phyloP scores from a whole-genome alignment of 1,140 invertebrate genomes.

The Lordiphosa collinella region DNA sequence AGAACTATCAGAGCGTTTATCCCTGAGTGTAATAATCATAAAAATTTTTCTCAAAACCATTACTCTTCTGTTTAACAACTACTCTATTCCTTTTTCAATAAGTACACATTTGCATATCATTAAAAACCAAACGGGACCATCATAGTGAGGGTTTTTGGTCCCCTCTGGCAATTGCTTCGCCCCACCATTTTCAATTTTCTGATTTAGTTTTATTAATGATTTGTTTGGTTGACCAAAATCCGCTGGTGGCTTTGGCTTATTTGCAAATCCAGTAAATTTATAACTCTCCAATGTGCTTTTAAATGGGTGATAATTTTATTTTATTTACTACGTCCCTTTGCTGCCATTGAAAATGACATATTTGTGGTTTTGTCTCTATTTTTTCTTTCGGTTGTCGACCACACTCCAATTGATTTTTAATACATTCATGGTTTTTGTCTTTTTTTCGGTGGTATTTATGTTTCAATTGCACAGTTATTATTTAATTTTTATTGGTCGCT shows the following conservation, averaged over 20 bases:
- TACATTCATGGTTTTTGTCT: conserved; percentile 16
- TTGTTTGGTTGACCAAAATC: conserved; percentile 50
- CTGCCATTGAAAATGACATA: conserved; percentile 32
- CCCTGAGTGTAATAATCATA: no score
- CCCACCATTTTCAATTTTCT: conserved; percentile 19
- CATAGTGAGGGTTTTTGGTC: neutral
- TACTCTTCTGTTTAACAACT: no score
- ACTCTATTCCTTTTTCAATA: neutral
- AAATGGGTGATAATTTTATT: conserved; percentile 58
- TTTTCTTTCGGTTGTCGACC: conserved; percentile 32
- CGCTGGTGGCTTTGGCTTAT: conserved; percentile 27
- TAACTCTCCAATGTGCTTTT: conserved; percentile 50
- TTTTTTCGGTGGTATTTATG: conserved; percentile 7
- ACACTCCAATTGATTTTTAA: conserved; percentile 67
- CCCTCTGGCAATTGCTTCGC: neutral
- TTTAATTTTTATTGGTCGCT: conserved; percentile 24
- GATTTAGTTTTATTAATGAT: conserved; percentile 48
- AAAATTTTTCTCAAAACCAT: no score
- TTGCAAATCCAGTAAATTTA: conserved; percentile 30
- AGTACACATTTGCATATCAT: conserved; percentile 15
- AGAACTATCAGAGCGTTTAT: no score
- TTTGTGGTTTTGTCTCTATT: conserved; percentile 42
- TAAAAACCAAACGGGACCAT: conserved; percentile 6
- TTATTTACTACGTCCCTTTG: conserved; percentile 24
- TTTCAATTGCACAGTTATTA: conserved; percentile 18